These are phyloP conservation scores for Myoxocephalus aenaeus DNA, from an alignment of 2,797 vertebrate genomes.

Conservation along the genomic window DNA sequence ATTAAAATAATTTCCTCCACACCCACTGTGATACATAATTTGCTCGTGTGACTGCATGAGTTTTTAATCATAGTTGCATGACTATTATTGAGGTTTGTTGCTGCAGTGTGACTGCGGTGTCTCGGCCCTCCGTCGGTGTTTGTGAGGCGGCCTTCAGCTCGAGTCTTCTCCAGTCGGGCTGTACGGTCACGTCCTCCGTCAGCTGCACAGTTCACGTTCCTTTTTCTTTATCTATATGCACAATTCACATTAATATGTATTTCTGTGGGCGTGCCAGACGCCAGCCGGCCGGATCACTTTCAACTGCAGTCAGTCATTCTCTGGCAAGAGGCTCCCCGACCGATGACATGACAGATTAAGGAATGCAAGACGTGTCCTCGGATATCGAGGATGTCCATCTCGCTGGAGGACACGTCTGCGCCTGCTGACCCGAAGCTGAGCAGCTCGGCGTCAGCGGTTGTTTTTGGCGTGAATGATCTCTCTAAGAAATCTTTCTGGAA, in stretches of 20 bases:
- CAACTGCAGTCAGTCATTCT: not conserved
- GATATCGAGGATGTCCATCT: not conserved
- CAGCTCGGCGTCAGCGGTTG: not conserved
- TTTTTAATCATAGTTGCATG: not conserved
- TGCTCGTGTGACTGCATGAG: not conserved
- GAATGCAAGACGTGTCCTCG: not conserved
- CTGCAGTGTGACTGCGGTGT: not conserved
- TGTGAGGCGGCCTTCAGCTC: slow-evolving; percentile 48
- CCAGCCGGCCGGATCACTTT: not conserved
- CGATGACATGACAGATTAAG: not conserved
- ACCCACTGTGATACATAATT: not conserved
- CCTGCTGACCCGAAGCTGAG: slow-evolving; percentile 1
- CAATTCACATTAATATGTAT: not conserved
- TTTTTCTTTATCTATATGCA: not conserved
- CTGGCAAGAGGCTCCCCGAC: not conserved
- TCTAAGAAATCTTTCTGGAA: not conserved
- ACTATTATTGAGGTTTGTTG: not conserved
- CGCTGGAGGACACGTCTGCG: slow-evolving; percentile 17
- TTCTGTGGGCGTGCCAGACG: not conserved
- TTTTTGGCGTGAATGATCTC: not conserved
- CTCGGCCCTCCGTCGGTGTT: not conserved
- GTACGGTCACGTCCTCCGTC: not conserved
- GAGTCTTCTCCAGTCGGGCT: not conserved
- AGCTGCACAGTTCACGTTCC: not conserved
- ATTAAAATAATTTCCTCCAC: not conserved